Evolutionary conservation across 2,888 invertebrate species (phyloP).

Genomic region (Limnephilus rhombicus): DNA sequence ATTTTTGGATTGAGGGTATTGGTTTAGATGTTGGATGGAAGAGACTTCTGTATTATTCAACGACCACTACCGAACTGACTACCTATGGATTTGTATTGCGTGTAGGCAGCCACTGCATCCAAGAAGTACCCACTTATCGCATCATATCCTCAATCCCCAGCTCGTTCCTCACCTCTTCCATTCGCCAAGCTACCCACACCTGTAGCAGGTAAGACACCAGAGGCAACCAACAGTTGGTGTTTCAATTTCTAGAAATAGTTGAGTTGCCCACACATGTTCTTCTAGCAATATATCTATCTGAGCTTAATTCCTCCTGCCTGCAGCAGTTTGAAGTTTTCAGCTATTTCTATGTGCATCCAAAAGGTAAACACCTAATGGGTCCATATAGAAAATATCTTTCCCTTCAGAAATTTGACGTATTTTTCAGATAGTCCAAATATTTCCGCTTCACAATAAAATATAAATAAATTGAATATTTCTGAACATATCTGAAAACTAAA

Average conservation of each 20-base stretch:
- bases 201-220: background rate
- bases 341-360: background rate
- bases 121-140: background rate
- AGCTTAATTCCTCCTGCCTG: background rate
- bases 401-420: too few species aligned
- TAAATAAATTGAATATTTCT: too few species aligned
- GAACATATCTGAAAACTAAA: too few species aligned
- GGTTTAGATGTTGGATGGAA: background rate
- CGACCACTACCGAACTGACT: background rate
- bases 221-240: background rate
- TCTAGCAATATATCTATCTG: background rate
- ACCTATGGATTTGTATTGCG: background rate
- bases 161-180: background rate
- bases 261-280: background rate
- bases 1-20: background rate
- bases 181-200: background rate
- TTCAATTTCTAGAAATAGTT: background rate
- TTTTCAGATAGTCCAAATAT: too few species aligned
- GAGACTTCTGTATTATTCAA: background rate
- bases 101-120: slow-evolving; percentile 4
- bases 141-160: background rate
- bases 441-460: too few species aligned
- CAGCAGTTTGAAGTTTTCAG: background rate
- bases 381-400: background rate
- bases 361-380: background rate